phyloP scores from a whole-genome alignment of 2,113 vertebrate genomes.

The Albula goreensis region DNA sequence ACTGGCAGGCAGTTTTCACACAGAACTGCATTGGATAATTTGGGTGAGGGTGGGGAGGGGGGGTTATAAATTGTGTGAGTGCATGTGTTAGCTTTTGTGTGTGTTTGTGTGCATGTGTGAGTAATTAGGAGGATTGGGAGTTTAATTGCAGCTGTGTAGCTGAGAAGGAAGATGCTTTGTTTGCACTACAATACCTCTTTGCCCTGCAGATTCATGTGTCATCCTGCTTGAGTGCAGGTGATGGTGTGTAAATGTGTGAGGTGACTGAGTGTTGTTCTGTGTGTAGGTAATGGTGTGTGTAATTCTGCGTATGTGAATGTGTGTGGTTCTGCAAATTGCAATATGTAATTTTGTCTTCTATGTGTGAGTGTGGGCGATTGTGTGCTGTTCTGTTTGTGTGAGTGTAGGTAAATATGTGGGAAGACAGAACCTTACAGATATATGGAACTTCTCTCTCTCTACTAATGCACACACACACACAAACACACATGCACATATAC shows the following conservation, averaged over 20 bases:
- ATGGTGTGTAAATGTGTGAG: background rate
- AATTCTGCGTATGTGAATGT: background rate
- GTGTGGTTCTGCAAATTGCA: too few relatives aligned
- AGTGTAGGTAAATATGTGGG: background rate
- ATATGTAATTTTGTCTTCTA: too few relatives aligned
- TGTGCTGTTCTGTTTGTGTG: too few relatives aligned
- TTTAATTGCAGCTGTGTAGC: background rate
- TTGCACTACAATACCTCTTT: too few relatives aligned
- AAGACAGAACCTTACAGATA: too few relatives aligned
- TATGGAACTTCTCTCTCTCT: too few relatives aligned
- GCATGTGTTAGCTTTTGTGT: background rate
- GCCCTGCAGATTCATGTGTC: background rate
- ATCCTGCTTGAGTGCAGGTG: background rate
- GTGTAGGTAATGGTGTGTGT: background rate
- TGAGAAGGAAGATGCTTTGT: background rate
- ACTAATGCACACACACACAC: too few relatives aligned
- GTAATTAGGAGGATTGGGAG: background rate
- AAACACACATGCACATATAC: too few relatives aligned
- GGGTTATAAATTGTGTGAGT: too few relatives aligned
- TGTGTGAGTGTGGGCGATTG: background rate
- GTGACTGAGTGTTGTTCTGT: background rate
- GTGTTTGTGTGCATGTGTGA: background rate
- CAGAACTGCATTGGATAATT: background rate
- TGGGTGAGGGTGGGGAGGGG: background rate
- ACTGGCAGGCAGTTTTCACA: background rate